Conservation (phyloP, 2,888 invertebrate genomes). For the Drosophila picticornis region DNA sequence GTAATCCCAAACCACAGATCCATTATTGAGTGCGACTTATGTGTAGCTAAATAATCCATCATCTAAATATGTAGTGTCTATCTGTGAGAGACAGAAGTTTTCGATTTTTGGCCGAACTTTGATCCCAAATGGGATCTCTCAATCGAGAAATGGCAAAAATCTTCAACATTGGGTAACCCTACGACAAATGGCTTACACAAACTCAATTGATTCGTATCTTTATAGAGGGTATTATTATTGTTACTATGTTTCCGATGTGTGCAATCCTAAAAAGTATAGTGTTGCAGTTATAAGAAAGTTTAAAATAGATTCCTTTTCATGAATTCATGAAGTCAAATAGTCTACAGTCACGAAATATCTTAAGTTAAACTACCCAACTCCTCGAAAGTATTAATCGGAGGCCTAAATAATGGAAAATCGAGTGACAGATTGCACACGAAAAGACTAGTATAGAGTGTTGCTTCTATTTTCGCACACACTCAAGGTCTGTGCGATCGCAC, state of each 20-base stretch:
- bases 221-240: background rate
- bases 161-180: background rate
- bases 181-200: background rate
- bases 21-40: background rate
- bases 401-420: background rate
- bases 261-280: background rate
- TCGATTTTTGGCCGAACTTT: too few species aligned
- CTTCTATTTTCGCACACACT: background rate
- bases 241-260: background rate
- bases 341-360: background rate
- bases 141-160: background rate
- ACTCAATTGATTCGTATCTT: background rate
- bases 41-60: background rate
- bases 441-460: background rate
- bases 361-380: background rate
- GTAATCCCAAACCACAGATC: conserved; percentile 26
- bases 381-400: background rate
- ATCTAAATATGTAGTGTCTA: background rate
- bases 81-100: too few species aligned
- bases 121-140: too few species aligned
- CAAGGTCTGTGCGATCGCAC: background rate
- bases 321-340: background rate
- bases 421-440: background rate
- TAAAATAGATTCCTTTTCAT: background rate
- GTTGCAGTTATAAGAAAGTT: background rate